Conservation (phyloP, 2,888 invertebrate genomes). For the Biston betularia region DNA sequence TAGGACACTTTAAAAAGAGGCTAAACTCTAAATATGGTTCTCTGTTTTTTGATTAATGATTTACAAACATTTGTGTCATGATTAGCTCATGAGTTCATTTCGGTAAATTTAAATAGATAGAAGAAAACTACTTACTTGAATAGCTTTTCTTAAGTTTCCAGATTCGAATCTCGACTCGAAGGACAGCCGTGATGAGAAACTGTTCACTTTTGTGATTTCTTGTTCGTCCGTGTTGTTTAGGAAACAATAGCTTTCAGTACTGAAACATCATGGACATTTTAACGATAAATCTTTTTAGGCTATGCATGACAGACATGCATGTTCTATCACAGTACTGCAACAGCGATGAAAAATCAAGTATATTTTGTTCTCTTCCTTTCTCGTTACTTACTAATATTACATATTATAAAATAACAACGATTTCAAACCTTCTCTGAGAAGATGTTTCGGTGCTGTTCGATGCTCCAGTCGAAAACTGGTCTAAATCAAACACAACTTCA, state of each 20-base stretch:
- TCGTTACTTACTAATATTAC: no score
- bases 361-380: no score
- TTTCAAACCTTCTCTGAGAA: slow-evolving; percentile 68
- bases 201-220: slow-evolving; percentile 74
- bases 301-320: no score
- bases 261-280: slow-evolving; percentile 54
- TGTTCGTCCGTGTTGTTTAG: slow-evolving; percentile 83
- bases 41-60: no score
- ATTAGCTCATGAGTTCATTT: no score
- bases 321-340: no score
- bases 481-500: slow-evolving; percentile 90
- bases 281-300: background rate
- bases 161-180: slow-evolving; percentile 96
- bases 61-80: no score
- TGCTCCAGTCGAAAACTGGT: slow-evolving; percentile 65
- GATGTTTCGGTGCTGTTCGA: slow-evolving; percentile 48
- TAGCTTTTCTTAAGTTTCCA: slow-evolving; percentile 93
- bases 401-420: background rate
- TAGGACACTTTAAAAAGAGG: no score
- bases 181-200: slow-evolving; percentile 79
- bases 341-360: no score
- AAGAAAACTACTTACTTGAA: slow-evolving; percentile 85
- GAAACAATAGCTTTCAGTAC: slow-evolving; percentile 60
- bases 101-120: background rate
- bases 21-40: no score